Conservation (phyloP, 1,140 invertebrate genomes). For the Dreissena rostriformis region DNA sequence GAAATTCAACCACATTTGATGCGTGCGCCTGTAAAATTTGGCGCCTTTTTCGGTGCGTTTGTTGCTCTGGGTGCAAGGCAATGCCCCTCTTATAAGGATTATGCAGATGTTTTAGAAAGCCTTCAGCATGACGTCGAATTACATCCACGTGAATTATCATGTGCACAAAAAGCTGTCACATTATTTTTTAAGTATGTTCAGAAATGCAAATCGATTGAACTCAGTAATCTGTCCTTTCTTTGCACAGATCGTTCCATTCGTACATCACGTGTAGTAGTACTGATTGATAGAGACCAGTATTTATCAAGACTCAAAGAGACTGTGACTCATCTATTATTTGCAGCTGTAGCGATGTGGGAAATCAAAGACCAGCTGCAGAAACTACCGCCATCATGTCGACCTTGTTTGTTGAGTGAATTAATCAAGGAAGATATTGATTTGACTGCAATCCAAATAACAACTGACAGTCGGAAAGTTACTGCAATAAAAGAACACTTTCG, state of each 20-base stretch:
- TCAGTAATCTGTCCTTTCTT: background rate
- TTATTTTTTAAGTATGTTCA: background rate
- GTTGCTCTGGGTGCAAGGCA: slow-evolving; percentile 59
- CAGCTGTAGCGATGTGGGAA: background rate
- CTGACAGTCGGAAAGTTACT: background rate
- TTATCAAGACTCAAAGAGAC: background rate
- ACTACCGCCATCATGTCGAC: slow-evolving; percentile 56
- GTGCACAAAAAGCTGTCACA: background rate
- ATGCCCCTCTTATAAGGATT: slow-evolving; percentile 54
- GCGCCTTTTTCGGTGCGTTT: slow-evolving; percentile 64
- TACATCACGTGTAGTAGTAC: background rate
- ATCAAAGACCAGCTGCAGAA: background rate
- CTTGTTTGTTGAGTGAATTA: slow-evolving; percentile 59
- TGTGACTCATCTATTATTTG: background rate
- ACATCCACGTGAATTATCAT: background rate
- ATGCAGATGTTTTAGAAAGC: slow-evolving; percentile 54
- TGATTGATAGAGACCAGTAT: background rate
- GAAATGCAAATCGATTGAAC: background rate
- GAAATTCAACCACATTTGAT: slow-evolving; percentile 66
- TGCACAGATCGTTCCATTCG: background rate
- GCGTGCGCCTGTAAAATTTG: slow-evolving; percentile 61
- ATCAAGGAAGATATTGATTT: slow-evolving; percentile 61
- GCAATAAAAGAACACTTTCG: slow-evolving; percentile 19
- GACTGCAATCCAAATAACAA: background rate
- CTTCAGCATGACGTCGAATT: background rate